Conservation (phyloP, 1,140 invertebrate genomes). For the Limonius californicus region DNA sequence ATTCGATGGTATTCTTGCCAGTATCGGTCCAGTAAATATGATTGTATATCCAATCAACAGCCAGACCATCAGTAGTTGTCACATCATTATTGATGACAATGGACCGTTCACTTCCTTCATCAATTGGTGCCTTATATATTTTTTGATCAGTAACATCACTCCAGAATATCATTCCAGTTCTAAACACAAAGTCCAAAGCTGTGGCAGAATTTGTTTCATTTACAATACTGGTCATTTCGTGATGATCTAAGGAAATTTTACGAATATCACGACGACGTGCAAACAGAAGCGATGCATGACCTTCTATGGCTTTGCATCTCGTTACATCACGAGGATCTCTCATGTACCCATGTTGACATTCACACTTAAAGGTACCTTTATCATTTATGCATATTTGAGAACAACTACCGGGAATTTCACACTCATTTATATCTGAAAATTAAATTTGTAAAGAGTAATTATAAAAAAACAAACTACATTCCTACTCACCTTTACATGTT, state of each 20-base stretch:
- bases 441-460: too few species aligned
- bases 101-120: slow-evolving; percentile 79
- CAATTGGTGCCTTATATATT: slow-evolving; percentile 89
- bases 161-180: slow-evolving; percentile 92
- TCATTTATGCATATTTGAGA: slow-evolving; percentile 91
- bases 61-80: slow-evolving; percentile 87
- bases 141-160: slow-evolving; percentile 85
- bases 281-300: slow-evolving; percentile 79
- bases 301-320: slow-evolving; percentile 82
- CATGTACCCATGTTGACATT: slow-evolving; percentile 83
- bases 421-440: slow-evolving; percentile 85
- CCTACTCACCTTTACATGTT: slow-evolving; percentile 70
- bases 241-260: slow-evolving; percentile 84
- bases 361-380: slow-evolving; percentile 89
- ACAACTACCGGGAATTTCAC: slow-evolving; percentile 80
- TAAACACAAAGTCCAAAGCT: slow-evolving; percentile 84
- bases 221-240: slow-evolving; percentile 85
- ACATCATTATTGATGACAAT: slow-evolving; percentile 79
- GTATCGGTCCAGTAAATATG: slow-evolving; percentile 97
- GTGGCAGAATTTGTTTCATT: slow-evolving; percentile 84
- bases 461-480: too few species aligned
- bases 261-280: slow-evolving; percentile 82
- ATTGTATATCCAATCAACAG: slow-evolving; percentile 96
- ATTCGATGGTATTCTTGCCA: slow-evolving; percentile 83
- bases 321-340: slow-evolving; percentile 78